Base-by-base conservation (phyloP, 1,140 invertebrate species). In the Araneus ventricosus region DNA sequence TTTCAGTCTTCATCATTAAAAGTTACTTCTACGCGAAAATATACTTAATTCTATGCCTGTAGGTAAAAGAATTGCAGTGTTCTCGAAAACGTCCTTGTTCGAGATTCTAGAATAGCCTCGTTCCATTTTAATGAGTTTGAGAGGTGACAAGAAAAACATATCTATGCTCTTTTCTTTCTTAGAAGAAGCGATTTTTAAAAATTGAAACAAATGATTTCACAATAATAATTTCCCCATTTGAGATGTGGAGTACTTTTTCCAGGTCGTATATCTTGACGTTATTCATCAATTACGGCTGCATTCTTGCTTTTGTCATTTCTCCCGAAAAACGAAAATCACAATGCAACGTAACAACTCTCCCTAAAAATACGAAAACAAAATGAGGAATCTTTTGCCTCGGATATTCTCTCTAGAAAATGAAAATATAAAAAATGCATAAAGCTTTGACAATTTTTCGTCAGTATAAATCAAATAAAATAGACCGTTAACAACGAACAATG, bases 91-190 rank as follows among this genome's bases (percentile, higher is more conserved):
- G 6, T 10, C 24, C 37, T 82, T 1, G 20, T 82, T 82, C 24
- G 37, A 75, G 27, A 17, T 34, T 22, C 30, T 30, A 75, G 30
- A 34, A 30, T 67, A 34, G 30, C 22, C 17, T 75, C 34, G 20
- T 75, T 75, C 70, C 20, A 75, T 34, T 75, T 75, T 75, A 75
- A 75, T 75, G 70, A 75, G 34, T 75, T 3, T 37, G 70, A 75
- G 37, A 75, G 30, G 70, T 75, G 70, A 75, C 70, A 75, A 37
- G 70, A 75, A 75, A 52, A 75, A 34, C 70, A 34, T 67, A 67
- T 67, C 63, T 8, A 14, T 3, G n/a, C 37, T 17, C 30, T 75
- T 75, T 75, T 20, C 20, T 22, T 75, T 22, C 70, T 20, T 34
- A 6, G 14, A 37, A 14, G 70, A 75, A 34, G 14, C 5, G 3